Conservation (phyloP, 2,113 vertebrate genomes). For the Zosterops pallidus region DNA sequence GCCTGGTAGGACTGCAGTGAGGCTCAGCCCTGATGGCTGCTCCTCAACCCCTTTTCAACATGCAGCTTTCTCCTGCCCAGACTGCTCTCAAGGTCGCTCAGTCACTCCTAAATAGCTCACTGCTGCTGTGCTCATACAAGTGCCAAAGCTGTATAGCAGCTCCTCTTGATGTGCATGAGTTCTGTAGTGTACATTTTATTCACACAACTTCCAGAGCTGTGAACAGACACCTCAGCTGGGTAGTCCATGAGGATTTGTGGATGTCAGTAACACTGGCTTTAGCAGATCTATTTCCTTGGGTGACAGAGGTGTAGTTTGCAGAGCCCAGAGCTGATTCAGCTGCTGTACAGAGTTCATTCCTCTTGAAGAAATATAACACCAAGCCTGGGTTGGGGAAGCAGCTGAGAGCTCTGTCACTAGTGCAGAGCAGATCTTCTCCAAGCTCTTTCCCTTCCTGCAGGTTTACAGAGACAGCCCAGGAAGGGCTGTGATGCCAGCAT, state of each 20-base stretch:
- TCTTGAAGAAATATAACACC: neutral
- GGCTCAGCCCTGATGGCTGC: neutral
- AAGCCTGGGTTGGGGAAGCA: neutral
- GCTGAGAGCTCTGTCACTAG: neutral
- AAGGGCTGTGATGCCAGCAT: fast-evolving
- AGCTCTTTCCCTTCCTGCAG: neutral
- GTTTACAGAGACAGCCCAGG: neutral
- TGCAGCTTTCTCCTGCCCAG: neutral
- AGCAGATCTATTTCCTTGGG: neutral
- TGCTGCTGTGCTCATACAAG: neutral
- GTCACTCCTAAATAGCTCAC: neutral
- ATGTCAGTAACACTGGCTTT: neutral
- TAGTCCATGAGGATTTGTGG: neutral
- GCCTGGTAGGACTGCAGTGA: neutral
- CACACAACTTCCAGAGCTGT: neutral
- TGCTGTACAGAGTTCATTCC: neutral
- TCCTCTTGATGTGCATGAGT: fast-evolving
- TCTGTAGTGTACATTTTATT: neutral
- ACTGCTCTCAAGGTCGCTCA: neutral
- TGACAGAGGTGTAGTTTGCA: neutral
- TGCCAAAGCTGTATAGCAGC: neutral
- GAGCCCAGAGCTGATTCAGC: neutral
- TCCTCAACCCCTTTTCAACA: neutral
- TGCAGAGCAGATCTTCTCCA: neutral
- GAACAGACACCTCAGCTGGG: fast-evolving